phyloP scores from a whole-genome alignment of 2,113 vertebrate species.

The Chionodraco myersi region DNA sequence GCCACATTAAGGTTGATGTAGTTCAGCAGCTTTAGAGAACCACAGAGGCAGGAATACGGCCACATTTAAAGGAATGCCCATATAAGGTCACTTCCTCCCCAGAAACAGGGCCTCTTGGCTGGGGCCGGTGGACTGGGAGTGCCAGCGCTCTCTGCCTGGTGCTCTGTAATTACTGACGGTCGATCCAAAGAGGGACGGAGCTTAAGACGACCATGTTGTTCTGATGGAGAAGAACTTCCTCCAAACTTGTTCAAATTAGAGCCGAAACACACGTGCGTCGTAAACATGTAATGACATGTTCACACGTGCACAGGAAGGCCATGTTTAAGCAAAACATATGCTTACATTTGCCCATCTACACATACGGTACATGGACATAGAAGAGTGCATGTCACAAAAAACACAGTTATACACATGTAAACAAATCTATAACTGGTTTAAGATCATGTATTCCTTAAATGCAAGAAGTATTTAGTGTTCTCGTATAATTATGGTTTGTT shows the following conservation, averaged over 20 bases:
- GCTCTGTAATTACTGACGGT: conserved; percentile 76
- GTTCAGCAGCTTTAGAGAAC: conserved; percentile 29
- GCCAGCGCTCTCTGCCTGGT: conserved; percentile 42
- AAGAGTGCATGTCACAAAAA: not conserved
- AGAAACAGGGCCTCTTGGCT: conserved; percentile 40
- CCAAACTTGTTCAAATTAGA: conserved; percentile 60
- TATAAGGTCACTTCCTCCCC: conserved; percentile 76
- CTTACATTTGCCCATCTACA: not conserved
- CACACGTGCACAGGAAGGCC: conserved; percentile 27
- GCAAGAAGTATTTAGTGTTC: too few relatives aligned
- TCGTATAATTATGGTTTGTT: too few relatives aligned
- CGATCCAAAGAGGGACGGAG: conserved; percentile 36
- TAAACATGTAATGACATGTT: conserved; percentile 55
- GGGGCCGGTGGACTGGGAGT: conserved; percentile 37
- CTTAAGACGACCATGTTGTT: conserved; percentile 45
- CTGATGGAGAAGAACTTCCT: conserved; percentile 32
- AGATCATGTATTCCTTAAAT: too few relatives aligned
- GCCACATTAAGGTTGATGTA: conserved; percentile 31
- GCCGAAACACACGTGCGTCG: conserved; percentile 42
- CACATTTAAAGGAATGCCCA: conserved; percentile 54
- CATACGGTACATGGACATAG: too few relatives aligned
- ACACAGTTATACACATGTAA: not conserved
- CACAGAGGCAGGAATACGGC: not conserved
- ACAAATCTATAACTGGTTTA: not conserved
- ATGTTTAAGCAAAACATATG: conserved; percentile 26